Base-by-base conservation (phyloP, 2,113 vertebrate genomes). In the Puma concolor region DNA sequence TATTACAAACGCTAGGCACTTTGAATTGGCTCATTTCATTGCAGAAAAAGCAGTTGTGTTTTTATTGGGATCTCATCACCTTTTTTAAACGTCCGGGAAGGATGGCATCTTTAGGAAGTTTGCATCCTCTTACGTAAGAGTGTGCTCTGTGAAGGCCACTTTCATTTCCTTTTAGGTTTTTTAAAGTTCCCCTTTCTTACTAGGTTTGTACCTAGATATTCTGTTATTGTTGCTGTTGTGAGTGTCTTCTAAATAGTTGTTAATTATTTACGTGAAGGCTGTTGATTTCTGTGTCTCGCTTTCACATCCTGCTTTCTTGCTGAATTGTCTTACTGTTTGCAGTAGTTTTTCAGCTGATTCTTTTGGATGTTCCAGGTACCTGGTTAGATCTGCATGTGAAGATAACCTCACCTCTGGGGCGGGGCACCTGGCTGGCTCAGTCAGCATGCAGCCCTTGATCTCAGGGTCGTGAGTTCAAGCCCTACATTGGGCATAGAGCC, bases 171-270 rank as follows among this genome's bases (percentile, higher is more conserved):
- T 44, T 38, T 3, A 36, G 36, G 8, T 36, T 10, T 36, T 87
- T 44, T 23, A 12, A 13, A 57, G 80, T 87, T 66, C 76, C 50
- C 23, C 7, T 31, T 63, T 77, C 27, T 71, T 25, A 23, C 9
- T 71, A 66, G n/a, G 33, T n/a, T 10, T 36, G 12, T 13, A 36
- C 48, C 74, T 23, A 36, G 14, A 11, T 60, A 9, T 0, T 44
- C 33, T 19, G 1, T 31, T 72, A 19, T 41, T 29, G 2, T 5
- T 79, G 57, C 36, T 2, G 0, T 1, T 33, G 4, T 25, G 57
- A 60, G 57, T 38, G 69, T 71, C 48, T 85, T 69, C 31, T 23
- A n/a, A 14, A 1, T 11, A 66, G 60, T 31, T 29, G 64, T 19
- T 44, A 0, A 8, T 21, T 25, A 36, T 48, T 82, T 48, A 2